Base-by-base conservation (phyloP, 2,797 vertebrate genomes). In the Acipenser ruthenus region DNA sequence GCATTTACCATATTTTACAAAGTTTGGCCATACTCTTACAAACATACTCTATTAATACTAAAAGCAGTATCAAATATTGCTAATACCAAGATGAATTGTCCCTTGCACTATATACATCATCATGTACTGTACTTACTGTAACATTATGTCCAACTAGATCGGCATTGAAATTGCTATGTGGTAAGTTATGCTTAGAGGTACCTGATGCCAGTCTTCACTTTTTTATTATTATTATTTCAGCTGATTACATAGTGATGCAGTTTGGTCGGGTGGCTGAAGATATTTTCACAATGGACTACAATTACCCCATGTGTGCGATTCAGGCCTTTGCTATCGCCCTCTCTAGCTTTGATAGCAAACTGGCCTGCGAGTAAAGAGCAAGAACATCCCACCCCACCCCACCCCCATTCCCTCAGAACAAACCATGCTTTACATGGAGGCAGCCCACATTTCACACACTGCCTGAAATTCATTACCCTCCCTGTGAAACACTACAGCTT, bases 231-330 rank as follows among this genome's bases (percentile, higher is more conserved):
- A 47, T 70, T 65, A 68, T 68, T 79, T 52, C 84, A 99, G 97
- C 96, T 71, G 96, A 99, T 85, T 99, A 99, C 74, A 99, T 99
- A 10, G 97, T 99, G 85, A 99, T 99, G 97, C 96, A 99, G 90
- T 99, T 99, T 74, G 96, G 97, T 62, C 94, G 97, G 0, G 96
- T 99, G 72, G 96, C 96, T 15, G 97, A 99, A 78, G 97, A 99
- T 0, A 91, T 98, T 78, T 99, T 99, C 87, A 99, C 96, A 78
- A 99, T 99, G 97, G 97, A 99, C 89, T 99, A 94, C 90, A 99
- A 96, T 89, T 99, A 99, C 82, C 97, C 97, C 15, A 93, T 99
- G 95, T 99, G 97, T 23, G 95, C 96, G 8, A 90, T 99, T 71
- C 97, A 99, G 86, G 97, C 96, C 72, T 99, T 99, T 74, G 93